phyloP scores from a whole-genome alignment of 2,113 vertebrate genomes.

The Spheniscus mendiculus region DNA sequence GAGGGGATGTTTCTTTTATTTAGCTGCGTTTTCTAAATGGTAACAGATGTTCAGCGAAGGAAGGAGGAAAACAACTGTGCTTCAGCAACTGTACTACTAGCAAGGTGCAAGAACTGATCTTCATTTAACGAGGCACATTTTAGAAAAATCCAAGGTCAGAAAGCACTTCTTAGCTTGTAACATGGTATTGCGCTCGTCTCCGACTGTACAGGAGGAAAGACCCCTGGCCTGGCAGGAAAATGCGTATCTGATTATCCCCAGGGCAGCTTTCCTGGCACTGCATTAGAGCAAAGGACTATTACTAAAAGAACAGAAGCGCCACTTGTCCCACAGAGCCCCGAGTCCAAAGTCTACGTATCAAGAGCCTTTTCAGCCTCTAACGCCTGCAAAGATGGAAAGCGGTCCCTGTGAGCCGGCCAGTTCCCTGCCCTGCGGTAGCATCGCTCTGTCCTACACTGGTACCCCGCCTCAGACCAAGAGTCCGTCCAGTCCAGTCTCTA shows the following conservation, averaged over 20 bases:
- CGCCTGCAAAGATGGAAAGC: background rate
- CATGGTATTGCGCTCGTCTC: background rate
- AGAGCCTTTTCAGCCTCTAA: background rate
- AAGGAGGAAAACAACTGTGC: background rate
- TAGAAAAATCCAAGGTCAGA: background rate
- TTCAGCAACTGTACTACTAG: background rate
- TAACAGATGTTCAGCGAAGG: background rate
- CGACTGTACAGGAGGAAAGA: background rate
- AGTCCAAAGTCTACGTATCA: background rate
- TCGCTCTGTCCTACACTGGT: background rate
- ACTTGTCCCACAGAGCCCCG: background rate
- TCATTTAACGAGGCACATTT: background rate
- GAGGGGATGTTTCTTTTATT: background rate
- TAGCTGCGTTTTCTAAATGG: background rate
- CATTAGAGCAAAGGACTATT: background rate
- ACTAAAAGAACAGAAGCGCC: background rate
- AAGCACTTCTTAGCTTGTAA: background rate
- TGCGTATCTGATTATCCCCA: accelerated
- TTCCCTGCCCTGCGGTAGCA: background rate
- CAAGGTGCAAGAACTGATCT: background rate
- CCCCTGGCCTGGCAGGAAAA: background rate
- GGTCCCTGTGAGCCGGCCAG: background rate
- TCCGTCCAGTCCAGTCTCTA: background rate
- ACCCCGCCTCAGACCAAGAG: background rate
- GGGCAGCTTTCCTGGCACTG: background rate